Base-by-base conservation (phyloP, 2,888 invertebrate genomes). In the Celastrina argiolus region DNA sequence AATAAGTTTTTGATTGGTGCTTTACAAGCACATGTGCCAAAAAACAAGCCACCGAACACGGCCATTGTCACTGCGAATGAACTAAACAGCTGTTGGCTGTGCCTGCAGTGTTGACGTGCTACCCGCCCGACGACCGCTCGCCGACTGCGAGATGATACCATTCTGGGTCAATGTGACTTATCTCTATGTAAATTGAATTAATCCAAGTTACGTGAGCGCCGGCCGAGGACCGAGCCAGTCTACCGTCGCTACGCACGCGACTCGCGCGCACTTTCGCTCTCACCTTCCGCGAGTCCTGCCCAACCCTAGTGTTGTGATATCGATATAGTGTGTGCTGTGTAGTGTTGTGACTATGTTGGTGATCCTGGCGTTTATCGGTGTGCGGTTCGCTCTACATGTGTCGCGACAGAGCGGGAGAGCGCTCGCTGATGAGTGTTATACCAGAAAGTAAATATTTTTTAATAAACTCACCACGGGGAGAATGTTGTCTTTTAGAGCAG, bases 401-500 rank as follows among this genome's bases (percentile, higher is more conserved):
- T 91, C 91, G 71, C 75, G 88, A 77, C 91, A 91, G 74, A 90
- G 86, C 74, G 85, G 82, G 41, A 76, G 87, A 45, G 87, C 88
- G 45, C 81, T 90, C 73, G 91, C 91, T 36, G 83, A 91, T 74
- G 91, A 91, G 80, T 91, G 91, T 77, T 91, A 91, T 77, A 90
- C 89, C 69, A 82, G 91, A 81, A 91, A 91, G 91, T 91, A 87
- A 79, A 77, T 78, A 71, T 74, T 64, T 69, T 67, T 69, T 36
- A 68, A 70, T 65, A 31, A 8, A 41, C 5, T 59, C 34, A 51
- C 16, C 64, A 64, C 36, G 61, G 14, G 39, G 34, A 61, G 61
- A 56, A 64, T 56, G 56, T 65, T 58, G n/a, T 41, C 39, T 28
- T 12, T 10, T 5, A 39, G 14, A 12, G n/a, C 16, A 28, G 1